Evolutionary conservation across 2,888 invertebrate species (phyloP), one percentile per base, ranked within the genome.

Genomic region (Osmoderma eremita): DNA sequence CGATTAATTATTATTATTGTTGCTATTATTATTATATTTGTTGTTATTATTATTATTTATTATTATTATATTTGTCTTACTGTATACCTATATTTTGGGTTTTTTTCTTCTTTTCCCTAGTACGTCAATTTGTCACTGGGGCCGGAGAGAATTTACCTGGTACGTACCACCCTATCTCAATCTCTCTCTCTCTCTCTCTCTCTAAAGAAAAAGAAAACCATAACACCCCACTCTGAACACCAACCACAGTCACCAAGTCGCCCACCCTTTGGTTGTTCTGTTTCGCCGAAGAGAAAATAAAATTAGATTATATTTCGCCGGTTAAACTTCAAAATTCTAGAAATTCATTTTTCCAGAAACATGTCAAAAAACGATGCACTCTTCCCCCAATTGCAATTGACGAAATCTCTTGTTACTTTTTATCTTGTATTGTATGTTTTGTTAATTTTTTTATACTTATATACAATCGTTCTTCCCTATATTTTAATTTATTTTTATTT

Each of bases 91-190:
- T 82, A 82, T 83, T 82, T 83, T 83, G 81, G 81, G 82, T 83
- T 82, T 81, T 81, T 82, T 76, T 82, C 81, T 82, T 83, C 81
- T 82, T 80, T 81, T 82, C 81, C 81, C 81, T 82, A 83, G 83
- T 83, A 83, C 83, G 83, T 83, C 83, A 83, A 81, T 83, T 82
- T 83, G 83, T 83, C 82, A 81, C 82, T 82, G 82, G 82, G 81
- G 82, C 82, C 80, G 83, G 82, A 82, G 82, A 83, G 79, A 83
- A 82, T 82, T 80, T 82, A 79, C 82, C 83, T 83, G 83, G 83
- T 83, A 83, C 81, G 83, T 83, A 83, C 82, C 73, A 75, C 72
- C 75, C 79, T 77, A 73, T 78, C 80, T 81, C 75, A 30, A 30
- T 30, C 30, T 30, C 30, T 30, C 30, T 30, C 30, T 30, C 30